Evolutionary conservation across 2,888 invertebrate species (phyloP), one percentile per base, ranked within the genome.

Genomic region (Drosophila testacea): DNA sequence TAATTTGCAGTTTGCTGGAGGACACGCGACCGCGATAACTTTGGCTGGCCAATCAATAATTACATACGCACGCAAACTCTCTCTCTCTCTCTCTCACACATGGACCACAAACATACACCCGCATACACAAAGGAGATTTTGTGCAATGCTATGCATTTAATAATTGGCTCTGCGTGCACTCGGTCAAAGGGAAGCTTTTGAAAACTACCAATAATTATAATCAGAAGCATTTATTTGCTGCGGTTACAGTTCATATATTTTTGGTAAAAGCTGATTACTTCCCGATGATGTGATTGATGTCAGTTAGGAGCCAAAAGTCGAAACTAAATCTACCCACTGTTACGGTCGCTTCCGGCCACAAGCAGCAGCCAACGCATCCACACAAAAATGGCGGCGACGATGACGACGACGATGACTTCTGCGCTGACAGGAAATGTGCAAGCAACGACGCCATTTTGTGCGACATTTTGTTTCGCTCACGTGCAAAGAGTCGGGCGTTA

Each of bases 251-350:
- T 69, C 16, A 27, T 38, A 64, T 52, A 59, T 73, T 60, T 56
- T 34, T 30, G 30, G 47, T 46, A 47, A 69, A 60, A 46, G 64
- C 32, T 56, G 54, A 57, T 57, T 57, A 34, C 44, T 42, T 54
- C 57, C 32, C 50, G 42, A 36, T 46, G 56, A 32, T 69, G 67
- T 73, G 82, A 82, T 81, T 80, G 81, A 85, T 82, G 81, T 66
- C 76, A 76, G 76, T 51, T 68, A 52, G 54, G 55, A 65, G 83
- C 73, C 69, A 73, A 85, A 81, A 83, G 83, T 83, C 76, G 73
- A 63, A 64, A 57, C 72, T 73, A 76, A 83, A 83, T 76, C 81
- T 66, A 73, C 68, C 74, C 68, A 51, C 68, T 59, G 65, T 66
- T 70, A 55, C 44, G 67, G 36, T 67, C 47, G 67, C 77, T 74